A percentile compares a stretch with the other conserved stretches of the same genome.
phyloP scores from a whole-genome alignment of 1,140 invertebrate genomes.

The Calliphora vicina region DNA sequence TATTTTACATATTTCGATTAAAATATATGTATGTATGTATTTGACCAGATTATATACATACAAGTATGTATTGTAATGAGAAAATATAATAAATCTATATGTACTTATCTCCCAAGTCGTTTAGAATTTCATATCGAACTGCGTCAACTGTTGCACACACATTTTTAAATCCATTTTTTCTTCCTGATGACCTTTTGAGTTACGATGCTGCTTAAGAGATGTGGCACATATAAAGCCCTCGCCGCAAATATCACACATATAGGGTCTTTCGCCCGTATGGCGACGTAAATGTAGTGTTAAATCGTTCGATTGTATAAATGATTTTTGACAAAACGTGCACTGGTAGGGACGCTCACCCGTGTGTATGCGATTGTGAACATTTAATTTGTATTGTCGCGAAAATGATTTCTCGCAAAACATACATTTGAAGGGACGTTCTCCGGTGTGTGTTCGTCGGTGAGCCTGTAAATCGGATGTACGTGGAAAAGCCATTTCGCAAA shows the following conservation, averaged over 20 bases:
- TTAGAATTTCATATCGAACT: constrained; percentile 17
- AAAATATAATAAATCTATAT: too few relatives aligned
- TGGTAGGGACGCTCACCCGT: constrained; percentile 68
- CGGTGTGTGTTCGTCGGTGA: constrained; percentile 69
- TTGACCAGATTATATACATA: too few relatives aligned
- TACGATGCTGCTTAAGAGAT: constrained; percentile 56
- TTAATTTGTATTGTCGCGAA: constrained; percentile 68
- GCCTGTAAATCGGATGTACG: constrained; percentile 58
- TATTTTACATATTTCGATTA: background rate
- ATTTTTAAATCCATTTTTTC: background rate
- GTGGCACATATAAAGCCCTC: constrained; percentile 62
- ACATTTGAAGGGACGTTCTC: constrained; percentile 69
- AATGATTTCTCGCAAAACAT: constrained; percentile 66
- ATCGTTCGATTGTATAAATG: constrained; percentile 69
- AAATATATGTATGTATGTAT: background rate
- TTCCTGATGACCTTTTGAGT: constrained; percentile 51
- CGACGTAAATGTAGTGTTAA: constrained; percentile 67
- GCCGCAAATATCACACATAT: constrained; percentile 60
- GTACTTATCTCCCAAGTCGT: background rate
- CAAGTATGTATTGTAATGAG: too few relatives aligned
- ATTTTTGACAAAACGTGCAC: constrained; percentile 69
- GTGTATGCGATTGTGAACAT: constrained; percentile 71
- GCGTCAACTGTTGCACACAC: background rate
- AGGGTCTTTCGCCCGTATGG: constrained; percentile 68
- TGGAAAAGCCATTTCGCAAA: constrained; percentile 57